phyloP scores from a whole-genome alignment of 2,113 vertebrate species.

The Grus americana region DNA sequence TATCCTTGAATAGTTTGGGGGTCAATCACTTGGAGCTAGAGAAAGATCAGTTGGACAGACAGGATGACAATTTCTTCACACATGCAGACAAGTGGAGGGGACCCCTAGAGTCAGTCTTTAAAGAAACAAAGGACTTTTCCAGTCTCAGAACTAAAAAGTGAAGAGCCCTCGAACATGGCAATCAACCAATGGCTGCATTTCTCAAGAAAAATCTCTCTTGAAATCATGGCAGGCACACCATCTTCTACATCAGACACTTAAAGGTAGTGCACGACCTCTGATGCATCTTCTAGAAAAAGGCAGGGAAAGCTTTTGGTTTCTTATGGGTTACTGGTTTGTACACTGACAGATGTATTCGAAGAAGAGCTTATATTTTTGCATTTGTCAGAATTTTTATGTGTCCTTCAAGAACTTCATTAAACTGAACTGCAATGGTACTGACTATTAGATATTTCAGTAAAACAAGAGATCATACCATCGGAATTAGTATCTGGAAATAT shows the following conservation, averaged over 20 bases:
- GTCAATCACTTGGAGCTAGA: neutral
- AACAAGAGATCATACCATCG: neutral
- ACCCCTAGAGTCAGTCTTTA: neutral
- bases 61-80: neutral
- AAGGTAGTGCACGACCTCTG: neutral
- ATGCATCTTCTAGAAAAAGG: neutral
- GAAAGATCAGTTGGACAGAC: neutral
- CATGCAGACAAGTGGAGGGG: neutral
- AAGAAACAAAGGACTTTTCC: neutral
- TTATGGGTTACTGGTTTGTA: neutral
- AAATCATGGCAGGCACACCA: neutral
- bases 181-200: neutral
- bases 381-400: neutral
- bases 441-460: neutral
- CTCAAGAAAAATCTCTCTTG: neutral
- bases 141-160: neutral
- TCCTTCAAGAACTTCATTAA: neutral
- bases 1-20: neutral
- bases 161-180: neutral
- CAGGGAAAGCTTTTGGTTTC: neutral
- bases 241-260: neutral
- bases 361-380: neutral
- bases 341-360: neutral
- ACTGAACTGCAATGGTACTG: neutral
- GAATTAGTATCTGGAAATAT: neutral